Evolutionary conservation across 2,888 invertebrate genomes (phyloP).

Genomic region (Chymomyza amoena): DNA sequence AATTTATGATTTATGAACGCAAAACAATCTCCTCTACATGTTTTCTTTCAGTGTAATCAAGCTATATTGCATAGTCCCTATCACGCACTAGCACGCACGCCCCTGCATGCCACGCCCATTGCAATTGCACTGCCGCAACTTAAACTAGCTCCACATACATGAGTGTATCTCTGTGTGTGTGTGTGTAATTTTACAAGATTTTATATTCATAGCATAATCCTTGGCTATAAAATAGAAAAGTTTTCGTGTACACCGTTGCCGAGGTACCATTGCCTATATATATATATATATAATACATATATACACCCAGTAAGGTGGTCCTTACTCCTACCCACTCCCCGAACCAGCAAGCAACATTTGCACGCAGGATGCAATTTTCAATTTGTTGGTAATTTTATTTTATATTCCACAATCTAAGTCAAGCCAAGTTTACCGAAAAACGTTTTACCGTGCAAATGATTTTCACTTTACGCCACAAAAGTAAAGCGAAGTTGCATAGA

Average conservation of each 20-base stretch:
- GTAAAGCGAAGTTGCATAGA: neutral
- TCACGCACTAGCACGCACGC: slow-evolving; percentile 36
- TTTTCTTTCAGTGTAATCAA: slow-evolving; percentile 50
- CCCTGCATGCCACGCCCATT: slow-evolving; percentile 49
- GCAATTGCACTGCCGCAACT: slow-evolving; percentile 59
- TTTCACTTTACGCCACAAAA: slow-evolving; percentile 49
- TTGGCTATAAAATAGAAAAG: slow-evolving; percentile 67
- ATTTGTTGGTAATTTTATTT: slow-evolving; percentile 71
- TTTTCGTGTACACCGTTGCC: slow-evolving; percentile 45
- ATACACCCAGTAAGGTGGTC: slow-evolving; percentile 5
- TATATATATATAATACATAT: neutral
- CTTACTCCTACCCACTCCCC: slow-evolving; percentile 10
- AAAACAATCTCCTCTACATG: too few relatives aligned
- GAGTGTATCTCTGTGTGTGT: slow-evolving; percentile 19
- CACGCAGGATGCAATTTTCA: slow-evolving; percentile 71
- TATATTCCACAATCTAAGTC: slow-evolving; percentile 70
- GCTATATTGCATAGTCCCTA: slow-evolving; percentile 15
- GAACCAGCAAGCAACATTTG: slow-evolving; percentile 6
- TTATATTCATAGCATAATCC: slow-evolving; percentile 71
- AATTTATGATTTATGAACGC: too few relatives aligned
- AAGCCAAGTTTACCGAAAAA: slow-evolving; percentile 70
- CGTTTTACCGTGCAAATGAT: slow-evolving; percentile 71
- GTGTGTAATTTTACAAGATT: slow-evolving; percentile 66
- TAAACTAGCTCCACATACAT: slow-evolving; percentile 20
- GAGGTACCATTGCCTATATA: neutral